phyloP scores from a whole-genome alignment of 2,113 vertebrate species.

The Diadophis punctatus region DNA sequence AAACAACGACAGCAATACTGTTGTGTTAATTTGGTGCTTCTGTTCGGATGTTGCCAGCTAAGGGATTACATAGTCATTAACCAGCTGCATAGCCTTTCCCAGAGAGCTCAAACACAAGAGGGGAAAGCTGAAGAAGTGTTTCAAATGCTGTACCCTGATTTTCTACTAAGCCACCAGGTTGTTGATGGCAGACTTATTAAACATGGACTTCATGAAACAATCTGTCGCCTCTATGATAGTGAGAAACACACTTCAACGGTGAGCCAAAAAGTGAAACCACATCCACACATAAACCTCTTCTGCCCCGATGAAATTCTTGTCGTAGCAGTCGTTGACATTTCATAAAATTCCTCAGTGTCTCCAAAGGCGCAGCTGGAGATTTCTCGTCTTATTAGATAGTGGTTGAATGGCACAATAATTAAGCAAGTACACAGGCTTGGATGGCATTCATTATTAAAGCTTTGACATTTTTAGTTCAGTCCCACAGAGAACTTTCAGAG shows the following conservation, averaged over 20 bases:
- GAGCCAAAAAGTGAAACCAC: conserved; percentile 1
- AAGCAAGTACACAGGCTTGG: conserved; percentile 14
- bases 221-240: not conserved
- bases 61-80: not conserved
- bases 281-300: not conserved
- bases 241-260: conserved; percentile 12
- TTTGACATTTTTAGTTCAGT: not conserved
- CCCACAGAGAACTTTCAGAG: not conserved
- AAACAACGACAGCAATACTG: not conserved
- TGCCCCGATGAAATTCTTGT: conserved; percentile 15
- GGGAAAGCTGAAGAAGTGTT: not conserved
- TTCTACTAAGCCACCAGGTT: not conserved
- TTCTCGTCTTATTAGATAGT: conserved; percentile 45
- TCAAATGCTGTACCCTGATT: not conserved
- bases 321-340: conserved; percentile 34
- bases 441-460: conserved; percentile 14
- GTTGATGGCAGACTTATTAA: conserved; percentile 31
- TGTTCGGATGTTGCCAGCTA: not conserved
- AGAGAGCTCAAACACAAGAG: not conserved
- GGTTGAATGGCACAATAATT: conserved; percentile 36
- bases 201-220: not conserved
- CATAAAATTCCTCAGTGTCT: not conserved
- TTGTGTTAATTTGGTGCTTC: not conserved
- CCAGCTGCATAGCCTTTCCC: not conserved
- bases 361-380: conserved; percentile 9